Conservation (phyloP, 92 coral and sea anemone genomes). For the Porites divaricata region DNA sequence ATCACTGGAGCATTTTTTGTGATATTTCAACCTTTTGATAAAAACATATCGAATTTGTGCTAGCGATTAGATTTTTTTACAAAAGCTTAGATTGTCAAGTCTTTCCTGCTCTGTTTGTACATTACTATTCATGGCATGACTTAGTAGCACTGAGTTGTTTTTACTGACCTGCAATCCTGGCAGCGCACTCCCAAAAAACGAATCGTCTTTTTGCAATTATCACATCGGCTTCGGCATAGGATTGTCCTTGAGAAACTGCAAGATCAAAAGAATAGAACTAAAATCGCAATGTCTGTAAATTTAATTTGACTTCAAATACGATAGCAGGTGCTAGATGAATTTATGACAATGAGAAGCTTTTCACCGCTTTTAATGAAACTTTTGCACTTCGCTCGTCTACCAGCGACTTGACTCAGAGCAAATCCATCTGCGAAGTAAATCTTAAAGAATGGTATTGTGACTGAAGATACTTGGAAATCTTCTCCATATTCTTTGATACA, state of each 20-base stretch:
- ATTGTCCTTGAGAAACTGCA: slow-evolving; percentile 85
- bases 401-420: background rate
- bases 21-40: slow-evolving; percentile 82
- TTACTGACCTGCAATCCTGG: slow-evolving; percentile 88
- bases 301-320: slow-evolving; percentile 39
- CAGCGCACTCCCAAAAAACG: slow-evolving; percentile 93
- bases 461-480: slow-evolving; percentile 6
- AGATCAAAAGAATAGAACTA: slow-evolving; percentile 13
- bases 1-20: slow-evolving; percentile 79
- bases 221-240: slow-evolving; percentile 84
- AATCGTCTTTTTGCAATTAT: slow-evolving; percentile 78
- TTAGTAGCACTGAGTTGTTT: no score
- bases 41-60: slow-evolving; percentile 1
- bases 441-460: background rate
- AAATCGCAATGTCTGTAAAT: slow-evolving; percentile 35
- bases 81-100: slow-evolving; percentile 2
- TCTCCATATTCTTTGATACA: background rate
- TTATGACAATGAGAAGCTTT: slow-evolving; percentile 57
- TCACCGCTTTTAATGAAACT: slow-evolving; percentile 41
- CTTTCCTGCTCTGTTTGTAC: background rate
- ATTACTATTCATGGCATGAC: slow-evolving; percentile 24
- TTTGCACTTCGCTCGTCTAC: slow-evolving; percentile 16
- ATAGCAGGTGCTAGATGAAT: slow-evolving; percentile 71
- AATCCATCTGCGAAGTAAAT: background rate
- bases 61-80: background rate